Percentiles rank a stretch among this genome's conserved stretches.
phyloP scores from a whole-genome alignment of 2,888 invertebrate genomes.

The Chrysina gloriosa region DNA sequence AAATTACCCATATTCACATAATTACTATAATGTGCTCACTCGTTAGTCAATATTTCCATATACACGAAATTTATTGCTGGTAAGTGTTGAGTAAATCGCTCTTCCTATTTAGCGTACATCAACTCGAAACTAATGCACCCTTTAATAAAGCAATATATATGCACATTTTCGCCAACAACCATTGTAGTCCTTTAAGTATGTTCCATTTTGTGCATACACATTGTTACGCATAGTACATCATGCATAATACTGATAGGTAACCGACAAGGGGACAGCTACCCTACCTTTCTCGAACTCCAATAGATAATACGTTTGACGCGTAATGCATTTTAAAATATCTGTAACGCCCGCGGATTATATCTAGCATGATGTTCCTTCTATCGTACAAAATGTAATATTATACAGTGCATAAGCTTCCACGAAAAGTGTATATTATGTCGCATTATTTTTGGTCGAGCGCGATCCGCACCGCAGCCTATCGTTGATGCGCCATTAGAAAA shows the following conservation, averaged over 20 bases:
- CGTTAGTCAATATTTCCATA: no score
- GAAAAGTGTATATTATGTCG: not conserved
- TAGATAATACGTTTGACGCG: slow-evolving; percentile 51
- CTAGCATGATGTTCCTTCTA: not conserved
- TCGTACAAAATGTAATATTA: slow-evolving; percentile 44
- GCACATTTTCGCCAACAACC: slow-evolving; percentile 3
- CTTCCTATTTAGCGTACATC: not conserved
- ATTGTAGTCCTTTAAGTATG: slow-evolving; percentile 26
- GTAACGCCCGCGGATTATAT: slow-evolving; percentile 53
- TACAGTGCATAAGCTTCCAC: slow-evolving; percentile 15
- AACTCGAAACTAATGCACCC: not conserved
- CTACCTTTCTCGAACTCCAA: slow-evolving; percentile 52
- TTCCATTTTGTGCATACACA: slow-evolving; percentile 17
- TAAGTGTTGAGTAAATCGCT: not conserved
- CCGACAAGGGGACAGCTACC: not conserved
- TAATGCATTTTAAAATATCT: slow-evolving; percentile 59
- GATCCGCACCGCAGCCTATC: slow-evolving; percentile 48
- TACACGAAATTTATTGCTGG: not conserved
- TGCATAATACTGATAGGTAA: slow-evolving; percentile 1
- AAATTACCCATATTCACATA: no score
- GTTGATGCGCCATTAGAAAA: slow-evolving; percentile 22
- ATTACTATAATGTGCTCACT: no score
- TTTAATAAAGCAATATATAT: slow-evolving; percentile 27
- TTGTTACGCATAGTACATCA: slow-evolving; percentile 9
- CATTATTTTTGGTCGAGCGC: slow-evolving; percentile 26